Evolutionary conservation across 2,113 vertebrate species (phyloP).

Genomic region (Charina bottae): DNA sequence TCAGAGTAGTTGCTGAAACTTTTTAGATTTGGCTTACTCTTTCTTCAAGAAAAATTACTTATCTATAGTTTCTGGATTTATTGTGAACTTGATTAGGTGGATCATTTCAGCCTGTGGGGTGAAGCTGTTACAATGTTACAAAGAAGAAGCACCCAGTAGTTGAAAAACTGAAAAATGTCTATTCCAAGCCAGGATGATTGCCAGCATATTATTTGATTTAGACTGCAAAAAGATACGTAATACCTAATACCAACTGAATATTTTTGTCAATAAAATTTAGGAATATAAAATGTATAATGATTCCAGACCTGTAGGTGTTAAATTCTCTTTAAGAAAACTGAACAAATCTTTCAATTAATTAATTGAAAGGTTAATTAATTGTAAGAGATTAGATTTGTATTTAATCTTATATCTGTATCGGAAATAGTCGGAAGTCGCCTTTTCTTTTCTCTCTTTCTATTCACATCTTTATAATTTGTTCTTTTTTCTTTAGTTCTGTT

Average conservation of each 20-base stretch:
- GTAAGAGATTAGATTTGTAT: too few relatives aligned
- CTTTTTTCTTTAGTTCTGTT: too few relatives aligned
- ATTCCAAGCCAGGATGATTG: not conserved
- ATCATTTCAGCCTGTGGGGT: not conserved
- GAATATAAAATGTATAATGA: constrained; percentile 18
- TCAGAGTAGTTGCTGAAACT: too few relatives aligned
- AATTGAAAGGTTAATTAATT: not conserved
- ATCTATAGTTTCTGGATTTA: not conserved
- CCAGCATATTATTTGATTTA: not conserved
- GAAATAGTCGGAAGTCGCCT: too few relatives aligned
- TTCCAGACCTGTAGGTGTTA: constrained; percentile 47
- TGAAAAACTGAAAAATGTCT: not conserved
- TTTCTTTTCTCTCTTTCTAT: too few relatives aligned
- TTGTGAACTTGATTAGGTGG: not conserved
- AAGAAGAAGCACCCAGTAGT: not conserved
- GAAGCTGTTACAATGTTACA: not conserved
- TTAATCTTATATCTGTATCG: too few relatives aligned
- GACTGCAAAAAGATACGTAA: not conserved
- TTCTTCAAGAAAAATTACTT: not conserved
- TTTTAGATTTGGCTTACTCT: not conserved
- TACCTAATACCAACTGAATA: not conserved
- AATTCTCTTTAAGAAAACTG: constrained; percentile 32
- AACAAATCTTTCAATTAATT: not conserved
- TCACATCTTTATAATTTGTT: too few relatives aligned
- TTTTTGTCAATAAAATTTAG: constrained; percentile 33